Base-by-base conservation (phyloP, 2,113 vertebrate species). In the Speoplatyrhinus poulsoni region DNA sequence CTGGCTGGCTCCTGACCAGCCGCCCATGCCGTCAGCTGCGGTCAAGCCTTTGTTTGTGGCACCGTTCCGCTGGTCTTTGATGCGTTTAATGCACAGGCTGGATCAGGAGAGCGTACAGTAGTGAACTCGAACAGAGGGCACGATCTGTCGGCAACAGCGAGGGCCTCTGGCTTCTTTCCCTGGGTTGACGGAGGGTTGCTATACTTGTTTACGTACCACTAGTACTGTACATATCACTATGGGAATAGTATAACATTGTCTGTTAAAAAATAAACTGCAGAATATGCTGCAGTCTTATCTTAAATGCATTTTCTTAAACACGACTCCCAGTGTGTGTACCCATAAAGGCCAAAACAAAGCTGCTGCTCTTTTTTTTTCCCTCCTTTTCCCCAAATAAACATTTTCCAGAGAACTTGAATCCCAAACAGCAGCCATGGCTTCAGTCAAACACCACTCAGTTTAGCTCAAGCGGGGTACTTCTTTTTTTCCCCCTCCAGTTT, bases 1-100 rank as follows among this genome's bases (percentile, higher is more conserved):
- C 79, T 85, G 64, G 68, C 71, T 84, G 81, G 85, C 86, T 73
- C 68, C 12, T 78, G 80, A 82, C 85, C 84, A 89, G 83, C 82
- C 80, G 46, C 85, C 83, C 83, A 84, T 82, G 86, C 86, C 85
- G 83, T 90, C 86, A 88, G 84, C 86, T 87, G 88, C 83, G 89
- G 89, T 90, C 85, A 83, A 88, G 75, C 65, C 78, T 88, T 89
- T 88, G 86, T 90, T 90, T 91, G 88, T 88, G 89, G 83, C 85
- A 87, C 89, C 82, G 74, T 86, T 89, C 79, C 74, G 65, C 71
- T 79, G 66, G 66, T 77, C 89, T 92, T 90, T 90, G 89, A 92
- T 88, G 88, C 89, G 84, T 90, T 89, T 90, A 88, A 86, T 90
- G 83, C 77, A 82, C 77, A 82, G 77, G 75, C 84, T 84, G 77